Evolutionary conservation across 2,888 invertebrate genomes (phyloP).

Genomic region (Chrysotoxum bicinctum): DNA sequence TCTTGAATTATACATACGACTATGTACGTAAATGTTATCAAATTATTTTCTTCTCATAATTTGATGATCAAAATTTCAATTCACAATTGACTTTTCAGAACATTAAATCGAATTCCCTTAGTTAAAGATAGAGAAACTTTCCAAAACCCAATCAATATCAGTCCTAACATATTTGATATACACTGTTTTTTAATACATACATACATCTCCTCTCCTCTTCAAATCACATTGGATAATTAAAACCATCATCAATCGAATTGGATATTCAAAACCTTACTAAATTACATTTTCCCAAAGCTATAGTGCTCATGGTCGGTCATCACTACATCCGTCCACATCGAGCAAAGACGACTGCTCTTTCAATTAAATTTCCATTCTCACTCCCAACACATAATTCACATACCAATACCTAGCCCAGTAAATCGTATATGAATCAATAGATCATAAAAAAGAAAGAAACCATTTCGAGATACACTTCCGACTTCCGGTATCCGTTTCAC

Average conservation of each 20-base stretch:
- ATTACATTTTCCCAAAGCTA: constrained; percentile 20
- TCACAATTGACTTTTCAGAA: background rate
- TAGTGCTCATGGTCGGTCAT: background rate
- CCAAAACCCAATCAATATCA: background rate
- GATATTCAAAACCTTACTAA: constrained; percentile 19
- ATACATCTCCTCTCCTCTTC: background rate
- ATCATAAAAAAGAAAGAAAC: constrained; percentile 16
- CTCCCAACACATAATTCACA: background rate
- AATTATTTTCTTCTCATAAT: background rate
- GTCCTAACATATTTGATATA: background rate
- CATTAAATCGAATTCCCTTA: background rate
- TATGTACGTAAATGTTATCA: background rate
- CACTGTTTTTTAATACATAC: background rate
- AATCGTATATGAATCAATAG: constrained; percentile 16
- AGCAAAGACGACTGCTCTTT: constrained; percentile 22
- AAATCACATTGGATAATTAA: constrained; percentile 27
- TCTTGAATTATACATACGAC: too few relatives aligned
- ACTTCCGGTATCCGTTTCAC: constrained; percentile 43
- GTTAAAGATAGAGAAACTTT: background rate
- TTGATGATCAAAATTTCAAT: background rate
- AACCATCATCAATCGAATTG: constrained; percentile 35
- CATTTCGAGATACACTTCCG: constrained; percentile 24
- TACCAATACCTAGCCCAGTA: background rate
- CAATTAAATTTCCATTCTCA: constrained; percentile 29
- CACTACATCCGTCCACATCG: background rate